Conservation (phyloP, 2,113 vertebrate species). For the Entomyzon cyanotis region DNA sequence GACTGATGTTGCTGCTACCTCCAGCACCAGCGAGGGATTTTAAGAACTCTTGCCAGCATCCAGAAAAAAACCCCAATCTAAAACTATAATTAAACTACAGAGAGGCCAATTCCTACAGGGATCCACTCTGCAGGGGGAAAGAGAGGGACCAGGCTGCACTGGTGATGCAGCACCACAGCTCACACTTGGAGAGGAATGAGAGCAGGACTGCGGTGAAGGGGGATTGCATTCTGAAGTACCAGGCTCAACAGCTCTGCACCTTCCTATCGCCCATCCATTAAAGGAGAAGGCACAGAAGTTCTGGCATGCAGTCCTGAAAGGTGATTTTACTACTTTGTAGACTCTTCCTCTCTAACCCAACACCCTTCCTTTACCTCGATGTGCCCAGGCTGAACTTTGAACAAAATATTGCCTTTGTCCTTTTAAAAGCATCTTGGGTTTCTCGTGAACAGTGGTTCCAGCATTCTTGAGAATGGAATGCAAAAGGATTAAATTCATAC, state of each 20-base stretch:
- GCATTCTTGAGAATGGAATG: conserved; percentile 34
- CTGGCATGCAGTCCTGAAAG: not conserved
- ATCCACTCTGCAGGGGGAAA: not conserved
- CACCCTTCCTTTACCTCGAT: not conserved
- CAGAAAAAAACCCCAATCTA: not conserved
- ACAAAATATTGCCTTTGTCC: not conserved
- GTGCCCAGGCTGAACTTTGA: not conserved
- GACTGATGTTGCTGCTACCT: not conserved
- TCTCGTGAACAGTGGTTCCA: not conserved
- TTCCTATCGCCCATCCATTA: not conserved
- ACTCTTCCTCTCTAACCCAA: not conserved
- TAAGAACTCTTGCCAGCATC: not conserved
- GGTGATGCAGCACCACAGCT: not conserved
- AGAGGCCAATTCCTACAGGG: not conserved
- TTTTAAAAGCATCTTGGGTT: not conserved
- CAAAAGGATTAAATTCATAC: not conserved
- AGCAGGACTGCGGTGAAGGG: not conserved
- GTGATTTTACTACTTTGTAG: not conserved
- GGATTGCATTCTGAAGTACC: not conserved
- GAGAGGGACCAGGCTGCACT: not conserved
- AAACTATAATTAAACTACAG: not conserved
- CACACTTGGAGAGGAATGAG: fast-evolving
- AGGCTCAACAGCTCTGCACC: not conserved
- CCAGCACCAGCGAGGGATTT: not conserved
- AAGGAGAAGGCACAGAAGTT: not conserved